Conservation (phyloP, 2,797 vertebrate genomes). For the Characodon lateralis region DNA sequence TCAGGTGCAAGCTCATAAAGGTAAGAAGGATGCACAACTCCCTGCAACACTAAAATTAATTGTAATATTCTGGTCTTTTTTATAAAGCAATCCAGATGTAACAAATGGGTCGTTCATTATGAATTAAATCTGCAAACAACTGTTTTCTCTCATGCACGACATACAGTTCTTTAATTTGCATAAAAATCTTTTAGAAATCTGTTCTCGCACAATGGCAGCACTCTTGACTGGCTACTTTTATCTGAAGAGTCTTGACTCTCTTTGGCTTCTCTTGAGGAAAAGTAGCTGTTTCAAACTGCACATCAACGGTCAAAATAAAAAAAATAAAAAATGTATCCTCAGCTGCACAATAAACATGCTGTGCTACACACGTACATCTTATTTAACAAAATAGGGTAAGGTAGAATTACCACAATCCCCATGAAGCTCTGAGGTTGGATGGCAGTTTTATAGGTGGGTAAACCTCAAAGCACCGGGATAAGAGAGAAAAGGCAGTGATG, state of each 20-base stretch:
- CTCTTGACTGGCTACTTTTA: background rate
- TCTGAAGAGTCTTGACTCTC: background rate
- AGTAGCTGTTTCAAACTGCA: background rate
- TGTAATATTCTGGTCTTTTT: background rate
- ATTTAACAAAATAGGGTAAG: conserved; percentile 51
- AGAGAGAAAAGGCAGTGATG: conserved; percentile 12
- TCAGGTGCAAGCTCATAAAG: conserved; percentile 94
- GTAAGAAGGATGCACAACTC: conserved; percentile 63
- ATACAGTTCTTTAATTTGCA: background rate
- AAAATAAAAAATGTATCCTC: background rate
- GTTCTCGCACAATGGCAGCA: background rate
- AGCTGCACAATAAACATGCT: conserved; percentile 14
- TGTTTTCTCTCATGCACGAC: background rate
- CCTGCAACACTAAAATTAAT: background rate
- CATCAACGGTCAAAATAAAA: background rate
- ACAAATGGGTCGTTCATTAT: background rate
- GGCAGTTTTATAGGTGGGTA: conserved; percentile 44
- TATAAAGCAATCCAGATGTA: background rate
- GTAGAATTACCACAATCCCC: conserved; percentile 52
- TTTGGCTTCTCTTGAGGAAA: conserved; percentile 2
- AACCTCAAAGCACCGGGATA: conserved; percentile 29
- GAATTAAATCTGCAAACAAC: background rate
- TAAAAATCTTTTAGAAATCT: background rate
- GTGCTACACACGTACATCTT: conserved; percentile 21
- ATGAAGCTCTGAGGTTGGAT: conserved; percentile 29